A percentile compares a stretch with the other conserved stretches of the same genome.
Evolutionary conservation across 2,113 vertebrate species (phyloP).

Genomic region (Trematocara unimaculatum): DNA sequence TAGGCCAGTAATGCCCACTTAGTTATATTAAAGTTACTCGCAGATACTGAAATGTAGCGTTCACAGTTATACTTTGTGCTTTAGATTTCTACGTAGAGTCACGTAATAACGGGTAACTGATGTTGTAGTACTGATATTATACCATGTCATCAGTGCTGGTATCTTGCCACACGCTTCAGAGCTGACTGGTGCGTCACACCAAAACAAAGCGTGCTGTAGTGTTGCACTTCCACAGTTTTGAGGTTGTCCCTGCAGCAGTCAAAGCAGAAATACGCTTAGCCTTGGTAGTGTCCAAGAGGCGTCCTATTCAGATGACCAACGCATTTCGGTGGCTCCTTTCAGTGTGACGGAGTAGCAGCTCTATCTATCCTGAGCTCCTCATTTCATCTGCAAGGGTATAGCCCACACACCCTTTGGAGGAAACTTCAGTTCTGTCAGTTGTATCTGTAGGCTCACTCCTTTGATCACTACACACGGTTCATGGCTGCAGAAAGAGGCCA

Average conservation of each 20-base stretch:
- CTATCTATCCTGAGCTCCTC: not conserved
- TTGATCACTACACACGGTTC: not conserved
- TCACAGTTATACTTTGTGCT: not conserved
- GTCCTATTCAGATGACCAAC: not conserved
- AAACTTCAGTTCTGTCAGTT: not conserved
- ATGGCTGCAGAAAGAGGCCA: not conserved
- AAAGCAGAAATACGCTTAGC: not conserved
- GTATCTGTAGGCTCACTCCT: not conserved
- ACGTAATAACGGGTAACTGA: not conserved
- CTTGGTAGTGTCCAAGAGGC: not conserved
- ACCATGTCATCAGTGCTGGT: not conserved
- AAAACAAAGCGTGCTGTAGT: not conserved
- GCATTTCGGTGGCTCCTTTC: not conserved
- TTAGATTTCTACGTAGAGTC: not conserved
- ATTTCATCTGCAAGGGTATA: not conserved
- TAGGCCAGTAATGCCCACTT: not conserved
- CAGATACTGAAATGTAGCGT: not conserved
- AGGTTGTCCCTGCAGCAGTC: not conserved
- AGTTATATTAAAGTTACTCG: not conserved
- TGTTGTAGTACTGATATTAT: not conserved
- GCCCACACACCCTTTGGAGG: not conserved
- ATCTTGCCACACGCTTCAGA: not conserved
- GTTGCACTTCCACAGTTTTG: not conserved
- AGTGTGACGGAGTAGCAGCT: not conserved
- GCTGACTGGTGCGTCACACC: not conserved